These are phyloP conservation scores for Caenorhabditis uteleia DNA, from an alignment of 2,888 invertebrate species.

Conservation along the genomic window DNA sequence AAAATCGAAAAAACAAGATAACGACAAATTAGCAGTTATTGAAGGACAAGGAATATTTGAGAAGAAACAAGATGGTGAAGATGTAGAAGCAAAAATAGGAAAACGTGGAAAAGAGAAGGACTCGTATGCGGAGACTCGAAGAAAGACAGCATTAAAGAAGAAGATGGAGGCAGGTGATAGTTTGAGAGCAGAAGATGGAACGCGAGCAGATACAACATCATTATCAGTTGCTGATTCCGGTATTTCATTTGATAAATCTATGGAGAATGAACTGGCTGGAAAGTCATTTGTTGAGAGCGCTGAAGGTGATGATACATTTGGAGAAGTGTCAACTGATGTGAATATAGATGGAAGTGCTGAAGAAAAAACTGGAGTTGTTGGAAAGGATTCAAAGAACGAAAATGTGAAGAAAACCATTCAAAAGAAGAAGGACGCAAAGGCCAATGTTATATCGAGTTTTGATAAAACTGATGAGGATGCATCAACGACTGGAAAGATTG, in stretches of 20 bases:
- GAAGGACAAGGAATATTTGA: constrained; percentile 1
- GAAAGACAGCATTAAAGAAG: constrained; percentile 23
- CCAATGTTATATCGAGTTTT: constrained; percentile 18
- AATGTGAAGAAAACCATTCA: constrained; percentile 4
- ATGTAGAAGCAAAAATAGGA: neutral
- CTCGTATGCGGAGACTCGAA: constrained; percentile 16
- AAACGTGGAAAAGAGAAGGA: constrained; percentile 7
- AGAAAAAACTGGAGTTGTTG: constrained; percentile 2
- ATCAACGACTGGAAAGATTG: constrained; percentile 5
- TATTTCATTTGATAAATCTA: constrained; percentile 30
- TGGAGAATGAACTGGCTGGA: constrained; percentile 16
- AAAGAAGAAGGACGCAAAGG: constrained; percentile 7
- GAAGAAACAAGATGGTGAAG: neutral
- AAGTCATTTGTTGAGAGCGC: constrained; percentile 2
- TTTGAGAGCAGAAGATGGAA: constrained; percentile 1
- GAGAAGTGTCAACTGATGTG: constrained; percentile 1
- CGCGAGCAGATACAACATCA: constrained; percentile 20
- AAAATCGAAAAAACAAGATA: neutral
- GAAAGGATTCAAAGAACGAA: neutral
- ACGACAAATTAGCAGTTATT: constrained; percentile 3
- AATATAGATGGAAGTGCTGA: neutral
- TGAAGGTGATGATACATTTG: neutral
- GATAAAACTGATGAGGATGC: constrained; percentile 13
- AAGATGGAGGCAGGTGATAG: constrained; percentile 15
- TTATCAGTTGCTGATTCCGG: constrained; percentile 34